Conservation (phyloP, 2,113 vertebrate species). For the Phylloscopus trochiloides region DNA sequence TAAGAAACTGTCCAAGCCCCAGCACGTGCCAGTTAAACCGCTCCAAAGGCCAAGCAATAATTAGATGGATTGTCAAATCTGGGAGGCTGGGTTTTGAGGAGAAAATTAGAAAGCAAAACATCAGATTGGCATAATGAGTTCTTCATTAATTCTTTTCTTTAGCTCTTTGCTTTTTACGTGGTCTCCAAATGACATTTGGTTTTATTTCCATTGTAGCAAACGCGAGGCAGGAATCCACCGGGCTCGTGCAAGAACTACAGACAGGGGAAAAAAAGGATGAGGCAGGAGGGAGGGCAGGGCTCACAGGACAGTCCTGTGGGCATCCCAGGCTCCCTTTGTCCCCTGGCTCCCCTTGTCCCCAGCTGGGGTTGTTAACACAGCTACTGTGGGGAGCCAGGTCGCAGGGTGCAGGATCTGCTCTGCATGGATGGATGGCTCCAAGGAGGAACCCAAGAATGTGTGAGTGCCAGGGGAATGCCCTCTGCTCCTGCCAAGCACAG, state of each 20-base stretch:
- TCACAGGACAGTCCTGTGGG: rapidly evolving
- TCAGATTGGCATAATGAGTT: slow-evolving; percentile 44
- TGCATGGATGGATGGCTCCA: background rate
- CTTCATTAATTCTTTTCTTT: slow-evolving; percentile 39
- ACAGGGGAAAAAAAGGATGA: background rate
- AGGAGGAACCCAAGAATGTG: background rate
- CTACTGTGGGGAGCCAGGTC: background rate
- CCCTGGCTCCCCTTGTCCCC: background rate
- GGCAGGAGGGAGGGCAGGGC: rapidly evolving
- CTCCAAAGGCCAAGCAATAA: slow-evolving; percentile 32
- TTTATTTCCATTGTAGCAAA: background rate
- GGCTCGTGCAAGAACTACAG: background rate
- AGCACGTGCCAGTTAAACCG: slow-evolving; percentile 27
- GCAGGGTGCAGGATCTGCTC: background rate
- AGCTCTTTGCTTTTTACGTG: background rate
- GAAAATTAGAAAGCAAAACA: slow-evolving; percentile 51
- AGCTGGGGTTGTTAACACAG: background rate
- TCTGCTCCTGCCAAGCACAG: background rate
- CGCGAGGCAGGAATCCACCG: background rate
- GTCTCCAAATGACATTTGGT: background rate
- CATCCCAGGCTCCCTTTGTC: background rate
- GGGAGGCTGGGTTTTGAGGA: background rate
- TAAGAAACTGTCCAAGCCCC: slow-evolving; percentile 24
- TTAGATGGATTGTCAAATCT: slow-evolving; percentile 35
- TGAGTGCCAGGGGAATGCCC: background rate